A percentile compares a stretch with the other conserved stretches of the same genome.
phyloP scores from a whole-genome alignment of 2,797 vertebrate genomes.

The Prunella strophiata region DNA sequence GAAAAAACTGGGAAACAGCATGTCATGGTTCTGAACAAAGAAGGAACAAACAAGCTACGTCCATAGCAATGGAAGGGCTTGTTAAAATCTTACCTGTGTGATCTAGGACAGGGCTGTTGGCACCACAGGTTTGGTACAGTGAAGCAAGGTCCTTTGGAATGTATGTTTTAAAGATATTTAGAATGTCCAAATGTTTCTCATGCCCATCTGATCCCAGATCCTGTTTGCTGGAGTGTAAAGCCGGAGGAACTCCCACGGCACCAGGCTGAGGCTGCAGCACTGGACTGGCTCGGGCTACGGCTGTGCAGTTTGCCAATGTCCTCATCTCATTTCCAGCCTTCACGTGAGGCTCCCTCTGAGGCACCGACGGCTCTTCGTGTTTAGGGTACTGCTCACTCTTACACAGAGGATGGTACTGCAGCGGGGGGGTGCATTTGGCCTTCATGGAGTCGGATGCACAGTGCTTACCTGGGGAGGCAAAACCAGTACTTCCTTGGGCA shows the following conservation, averaged over 20 bases:
- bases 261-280: slow-evolving; percentile 59
- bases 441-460: slow-evolving; percentile 77
- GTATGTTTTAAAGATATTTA: slow-evolving; percentile 92
- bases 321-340: slow-evolving; percentile 72
- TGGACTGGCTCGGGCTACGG: slow-evolving; percentile 18
- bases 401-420: slow-evolving; percentile 68
- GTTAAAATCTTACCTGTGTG: slow-evolving; percentile 84
- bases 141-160: slow-evolving; percentile 91
- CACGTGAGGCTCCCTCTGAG: slow-evolving; percentile 68
- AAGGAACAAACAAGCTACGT: background rate
- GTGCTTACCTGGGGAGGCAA: slow-evolving; percentile 83
- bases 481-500: slow-evolving; percentile 81
- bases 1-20: background rate
- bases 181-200: slow-evolving; percentile 84
- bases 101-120: slow-evolving; percentile 84
- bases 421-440: slow-evolving; percentile 68
- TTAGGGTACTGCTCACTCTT: slow-evolving; percentile 67
- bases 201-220: slow-evolving; percentile 79
- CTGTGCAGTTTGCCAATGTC: slow-evolving; percentile 55
- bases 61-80: background rate
- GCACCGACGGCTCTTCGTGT: slow-evolving; percentile 64
- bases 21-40: background rate
- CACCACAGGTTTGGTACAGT: slow-evolving; percentile 94
- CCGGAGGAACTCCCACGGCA: slow-evolving; percentile 35
- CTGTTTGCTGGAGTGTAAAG: slow-evolving; percentile 75